Base-by-base conservation (phyloP, 2,888 invertebrate genomes). In the Exephanes ischioxanthus region DNA sequence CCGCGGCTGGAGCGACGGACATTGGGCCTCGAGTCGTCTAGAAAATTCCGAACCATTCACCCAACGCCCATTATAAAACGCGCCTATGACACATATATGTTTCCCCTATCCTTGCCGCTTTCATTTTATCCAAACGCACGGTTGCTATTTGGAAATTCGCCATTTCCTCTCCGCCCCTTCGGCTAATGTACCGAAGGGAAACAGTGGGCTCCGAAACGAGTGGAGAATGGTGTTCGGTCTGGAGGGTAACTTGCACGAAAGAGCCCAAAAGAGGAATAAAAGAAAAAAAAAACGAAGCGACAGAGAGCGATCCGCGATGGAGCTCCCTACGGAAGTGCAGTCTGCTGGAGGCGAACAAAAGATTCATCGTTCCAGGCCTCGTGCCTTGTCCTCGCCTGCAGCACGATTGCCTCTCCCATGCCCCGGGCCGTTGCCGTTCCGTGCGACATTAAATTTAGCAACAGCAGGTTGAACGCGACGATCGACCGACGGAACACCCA, bases 281-380 rank as follows among this genome's bases (percentile, higher is more conserved):
- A 80, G n/a, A 41, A 37, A 58, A 33, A 55, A 41, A 16, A 11
- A 11, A 67, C 26, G 26, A 26, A 67, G 16, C 51, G 76, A 55
- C 66, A 71, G 68, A 30, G 41, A 84, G 33, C 61, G 58, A 80
- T n/a, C 41, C 55, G 78, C 61, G 71, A 87, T 70, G 82, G 85
- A 80, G 41, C 86, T 80, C 83, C 83, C 86, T 87, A 81, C 88
- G 90, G 89, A 90, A 89, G 88, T 90, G 87, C 90, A 89, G 89
- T 90, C 88, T 87, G 89, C 79, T 90, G 89, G 83, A 87, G 86
- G 87, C 84, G 87, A 87, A 89, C 88, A 90, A 90, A 90, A 87
- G 89, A 88, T 84, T 82, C 85, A 85, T 86, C 85, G 83, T 83
- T 87, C 85, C 84, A 85, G 88, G 80, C 86, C 86, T 85, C 84